Conservation (phyloP, 1,140 invertebrate genomes). For the Trissolcus basalis region DNA sequence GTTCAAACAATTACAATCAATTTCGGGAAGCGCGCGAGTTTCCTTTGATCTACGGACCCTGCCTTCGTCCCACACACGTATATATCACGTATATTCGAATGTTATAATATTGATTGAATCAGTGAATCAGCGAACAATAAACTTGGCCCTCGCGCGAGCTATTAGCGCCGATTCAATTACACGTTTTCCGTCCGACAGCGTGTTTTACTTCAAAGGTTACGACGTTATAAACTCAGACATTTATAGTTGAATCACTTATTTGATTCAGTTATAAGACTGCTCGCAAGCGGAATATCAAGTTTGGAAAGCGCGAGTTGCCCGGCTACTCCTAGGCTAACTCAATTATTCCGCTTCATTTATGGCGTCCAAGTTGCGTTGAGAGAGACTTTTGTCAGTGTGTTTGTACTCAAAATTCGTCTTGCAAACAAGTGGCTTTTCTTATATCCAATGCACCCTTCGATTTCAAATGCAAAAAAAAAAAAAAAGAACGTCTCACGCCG, state of each 20-base stretch:
- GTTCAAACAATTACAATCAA: constrained; percentile 43
- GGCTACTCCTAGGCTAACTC: constrained; percentile 2
- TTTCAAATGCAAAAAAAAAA: too few species aligned
- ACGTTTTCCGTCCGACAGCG: not conserved
- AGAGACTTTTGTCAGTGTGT: not conserved
- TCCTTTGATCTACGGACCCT: constrained; percentile 33
- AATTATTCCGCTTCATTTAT: constrained; percentile 23
- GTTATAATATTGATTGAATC: constrained; percentile 20
- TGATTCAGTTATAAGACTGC: constrained; percentile 22
- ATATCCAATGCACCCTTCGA: too few species aligned
- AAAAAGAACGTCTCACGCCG: too few species aligned
- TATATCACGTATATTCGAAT: constrained; percentile 20
- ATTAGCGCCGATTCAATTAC: constrained; percentile 28
- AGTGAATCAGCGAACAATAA: constrained; percentile 20
- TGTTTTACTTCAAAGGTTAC: constrained; percentile 13
- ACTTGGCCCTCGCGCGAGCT: not conserved
- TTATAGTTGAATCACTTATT: constrained; percentile 28
- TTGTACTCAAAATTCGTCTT: not conserved
- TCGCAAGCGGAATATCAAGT: constrained; percentile 17
- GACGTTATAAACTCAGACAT: constrained; percentile 19
- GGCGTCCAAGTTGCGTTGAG: not conserved
- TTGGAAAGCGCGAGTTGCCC: constrained; percentile 13
- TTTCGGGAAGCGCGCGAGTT: constrained; percentile 24
- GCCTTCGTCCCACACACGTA: too few species aligned
- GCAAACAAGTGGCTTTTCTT: not conserved